Evolutionary conservation across 2,113 vertebrate species (phyloP), one percentile per base, ranked within the genome.

Genomic region (Ptilorrhoa leucosticta): DNA sequence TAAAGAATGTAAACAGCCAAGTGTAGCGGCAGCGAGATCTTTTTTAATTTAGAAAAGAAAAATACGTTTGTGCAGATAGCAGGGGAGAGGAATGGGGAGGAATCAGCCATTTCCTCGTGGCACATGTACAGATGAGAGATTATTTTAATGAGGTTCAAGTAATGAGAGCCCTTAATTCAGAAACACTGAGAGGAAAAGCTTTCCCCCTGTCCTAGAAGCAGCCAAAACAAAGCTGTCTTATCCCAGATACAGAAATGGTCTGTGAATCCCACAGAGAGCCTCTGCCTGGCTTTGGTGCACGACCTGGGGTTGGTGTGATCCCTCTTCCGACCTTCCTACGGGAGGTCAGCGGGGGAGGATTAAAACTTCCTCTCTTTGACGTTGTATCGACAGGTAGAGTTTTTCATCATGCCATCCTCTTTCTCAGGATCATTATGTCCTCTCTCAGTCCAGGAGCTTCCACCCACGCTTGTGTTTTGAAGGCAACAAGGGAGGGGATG

Each of bases 81-180:
- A 35, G 50, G 39, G 58, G 57, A 79, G 53, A 83, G 61, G 54
- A 51, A 81, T 42, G 45, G 39, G 39, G 57, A 22, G 69, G 70
- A 33, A 69, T 48, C 44, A 64, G 90, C 42, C 90, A 79, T 92
- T 93, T 94, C 90, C 83, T 94, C 0, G 0, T 45, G 69, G 94
- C 31, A 75, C 40, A 89, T 71, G 56, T 26, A 75, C 78, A 90
- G 84, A 96, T 76, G 66, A 87, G 79, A 95, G 92, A 95, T 95
- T 95, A 91, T 96, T 96, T 95, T 97, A 97, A 97, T 87, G 88
- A 94, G 85, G 51, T 54, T 82, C 51, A 60, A 90, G 86, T 90
- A 90, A 95, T 75, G 86, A 95, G 83, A 87, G 50, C 31, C n/a
- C 45, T 87, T 89, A 78, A 86, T 86, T 86, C 88, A 93, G 76